phyloP scores from a whole-genome alignment of 2,888 invertebrate species.

The Plutella xylostella region DNA sequence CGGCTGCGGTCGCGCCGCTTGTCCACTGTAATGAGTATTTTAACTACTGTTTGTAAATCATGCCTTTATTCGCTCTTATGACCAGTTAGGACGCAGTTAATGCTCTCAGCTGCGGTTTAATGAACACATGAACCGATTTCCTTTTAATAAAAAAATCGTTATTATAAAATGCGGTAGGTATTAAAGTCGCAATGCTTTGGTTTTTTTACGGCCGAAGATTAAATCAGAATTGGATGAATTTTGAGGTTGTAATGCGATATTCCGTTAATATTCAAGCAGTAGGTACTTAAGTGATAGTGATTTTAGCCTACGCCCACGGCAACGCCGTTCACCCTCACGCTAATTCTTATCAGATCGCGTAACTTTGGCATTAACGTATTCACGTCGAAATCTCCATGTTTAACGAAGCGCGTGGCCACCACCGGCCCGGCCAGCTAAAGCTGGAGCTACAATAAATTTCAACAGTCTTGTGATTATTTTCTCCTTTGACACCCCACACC shows the following conservation, averaged over 20 bases:
- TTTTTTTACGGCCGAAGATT: too few relatives aligned
- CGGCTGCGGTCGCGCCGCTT: conserved; percentile 34
- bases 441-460: neutral
- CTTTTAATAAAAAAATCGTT: neutral
- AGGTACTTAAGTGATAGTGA: too few relatives aligned
- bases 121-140: conserved; percentile 4
- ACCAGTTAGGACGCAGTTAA: conserved; percentile 6
- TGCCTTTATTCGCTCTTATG: conserved; percentile 23
- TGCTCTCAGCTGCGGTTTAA: conserved; percentile 8
- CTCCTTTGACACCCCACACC: neutral
- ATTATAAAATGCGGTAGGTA: neutral
- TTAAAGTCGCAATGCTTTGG: neutral
- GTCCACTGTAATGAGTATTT: conserved; percentile 52
- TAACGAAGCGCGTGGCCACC: too few relatives aligned
- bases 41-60: conserved; percentile 60
- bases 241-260: too few relatives aligned
- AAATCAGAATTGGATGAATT: too few relatives aligned
- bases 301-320: too few relatives aligned
- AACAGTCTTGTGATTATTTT: neutral
- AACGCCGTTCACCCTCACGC: too few relatives aligned
- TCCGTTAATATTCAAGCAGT: too few relatives aligned
- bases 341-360: too few relatives aligned
- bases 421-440: too few relatives aligned
- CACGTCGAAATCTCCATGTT: too few relatives aligned
- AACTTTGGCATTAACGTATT: too few relatives aligned